phyloP scores from a whole-genome alignment of 2,888 invertebrate genomes.

The Microplitis manilae region DNA sequence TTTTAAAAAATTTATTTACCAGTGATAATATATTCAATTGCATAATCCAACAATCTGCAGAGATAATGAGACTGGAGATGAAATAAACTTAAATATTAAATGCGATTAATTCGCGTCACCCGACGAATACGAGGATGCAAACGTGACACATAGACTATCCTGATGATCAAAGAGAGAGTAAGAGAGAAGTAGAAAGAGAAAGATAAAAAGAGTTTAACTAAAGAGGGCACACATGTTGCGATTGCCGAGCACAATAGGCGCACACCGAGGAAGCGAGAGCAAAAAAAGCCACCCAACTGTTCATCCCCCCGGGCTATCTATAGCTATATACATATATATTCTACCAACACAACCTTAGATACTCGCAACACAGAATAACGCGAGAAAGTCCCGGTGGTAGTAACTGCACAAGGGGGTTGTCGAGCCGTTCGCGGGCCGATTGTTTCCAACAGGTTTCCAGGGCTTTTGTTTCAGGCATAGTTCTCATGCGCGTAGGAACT shows the following conservation, averaged over 20 bases:
- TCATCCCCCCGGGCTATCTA: constrained; percentile 60
- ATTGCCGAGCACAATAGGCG: constrained; percentile 61
- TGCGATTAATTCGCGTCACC: constrained; percentile 39
- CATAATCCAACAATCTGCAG: constrained; percentile 21
- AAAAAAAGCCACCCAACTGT: constrained; percentile 70
- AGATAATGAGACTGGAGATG: constrained; percentile 34
- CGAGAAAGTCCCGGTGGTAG: constrained; percentile 31
- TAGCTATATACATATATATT: background rate
- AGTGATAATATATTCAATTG: constrained; percentile 28
- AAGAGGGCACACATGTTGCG: constrained; percentile 64
- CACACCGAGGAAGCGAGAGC: constrained; percentile 48
- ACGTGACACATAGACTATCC: constrained; percentile 32
- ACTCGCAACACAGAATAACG: constrained; percentile 8
- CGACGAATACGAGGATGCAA: constrained; percentile 28
- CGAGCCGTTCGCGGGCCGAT: constrained; percentile 57
- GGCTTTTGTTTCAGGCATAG: constrained; percentile 66
- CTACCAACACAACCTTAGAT: background rate
- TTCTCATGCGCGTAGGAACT: constrained; percentile 66
- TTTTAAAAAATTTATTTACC: background rate
- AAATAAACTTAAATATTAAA: constrained; percentile 28
- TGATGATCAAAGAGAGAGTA: constrained; percentile 37
- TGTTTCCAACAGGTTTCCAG: constrained; percentile 69
- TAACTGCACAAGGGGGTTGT: constrained; percentile 42
- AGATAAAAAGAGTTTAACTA: constrained; percentile 6
- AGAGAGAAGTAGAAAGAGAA: background rate